phyloP scores from a whole-genome alignment of 2,113 vertebrate species.

The Pleuronectes platessa region DNA sequence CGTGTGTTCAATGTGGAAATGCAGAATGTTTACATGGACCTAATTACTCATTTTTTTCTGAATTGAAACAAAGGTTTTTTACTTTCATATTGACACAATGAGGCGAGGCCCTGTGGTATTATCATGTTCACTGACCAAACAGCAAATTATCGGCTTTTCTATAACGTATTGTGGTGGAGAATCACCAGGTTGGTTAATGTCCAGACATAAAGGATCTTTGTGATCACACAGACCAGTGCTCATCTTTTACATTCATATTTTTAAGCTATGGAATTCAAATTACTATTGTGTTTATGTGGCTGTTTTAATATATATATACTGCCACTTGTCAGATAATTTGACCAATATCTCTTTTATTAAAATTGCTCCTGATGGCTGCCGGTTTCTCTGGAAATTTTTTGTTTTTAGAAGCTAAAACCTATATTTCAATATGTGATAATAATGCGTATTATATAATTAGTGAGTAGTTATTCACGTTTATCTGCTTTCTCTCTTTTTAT shows the following conservation, averaged over 20 bases:
- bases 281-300: neutral
- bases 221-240: neutral
- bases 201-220: neutral
- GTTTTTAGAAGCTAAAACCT: no score
- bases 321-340: no score
- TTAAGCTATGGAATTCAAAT: neutral
- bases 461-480: no score
- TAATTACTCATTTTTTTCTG: conserved; percentile 26
- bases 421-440: no score
- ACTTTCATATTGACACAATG: neutral
- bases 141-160: neutral
- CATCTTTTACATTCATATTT: neutral
- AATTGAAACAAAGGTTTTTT: conserved; percentile 21
- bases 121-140: conserved; percentile 13
- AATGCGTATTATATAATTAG: no score
- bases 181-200: neutral
- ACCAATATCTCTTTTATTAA: no score
- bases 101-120: conserved; percentile 5
- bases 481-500: no score
- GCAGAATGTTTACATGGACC: conserved; percentile 28
- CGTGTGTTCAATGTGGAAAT: conserved; percentile 43
- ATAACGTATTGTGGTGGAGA: neutral
- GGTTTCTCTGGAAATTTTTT: no score
- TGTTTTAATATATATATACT: neutral
- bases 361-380: no score